Base-by-base conservation (phyloP, 2,113 vertebrate genomes). In the Eptesicus fuscus region DNA sequence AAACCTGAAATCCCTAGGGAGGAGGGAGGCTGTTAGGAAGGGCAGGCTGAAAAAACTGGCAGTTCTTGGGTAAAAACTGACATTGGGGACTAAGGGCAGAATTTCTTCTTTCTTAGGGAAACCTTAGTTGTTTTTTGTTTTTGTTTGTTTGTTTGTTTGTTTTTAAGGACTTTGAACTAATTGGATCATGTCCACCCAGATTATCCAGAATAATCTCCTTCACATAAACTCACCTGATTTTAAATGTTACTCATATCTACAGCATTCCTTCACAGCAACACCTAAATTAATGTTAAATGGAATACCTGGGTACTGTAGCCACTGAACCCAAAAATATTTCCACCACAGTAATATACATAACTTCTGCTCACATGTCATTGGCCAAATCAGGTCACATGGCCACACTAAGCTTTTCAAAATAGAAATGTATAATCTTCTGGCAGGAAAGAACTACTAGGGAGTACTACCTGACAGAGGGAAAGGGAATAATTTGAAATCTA, bases 401-500 rank as follows among this genome's bases (percentile, higher is more conserved):
- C 61, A 25, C 35, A 37, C 23, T 16, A 67, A 78, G 5, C 7
- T 9, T 40, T 65, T 49, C 25, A 16, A n/a, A n/a, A 61, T 3
- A n/a, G 2, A 5, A 18, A 14, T 22, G 5, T n/a, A 12, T 42
- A 23, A 79, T 23, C 12, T 63, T 63, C 23, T 23, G 42, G 61
- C 3, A n/a, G 63, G 13, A 40, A 28, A 49, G 28, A 44, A 4
- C 28, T 78, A 44, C 7, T 42, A 69, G 78, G 91, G 51, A 42
- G 28, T 32, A 63, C 5, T 49, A 83, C 59, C 85, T 87, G 61
- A 25, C 16, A 47, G 1, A 56, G 35, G 4, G 59, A 79, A 18
- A 92, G 78, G 97, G 63, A 11, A n/a, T 96, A 96, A 84, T 94
- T 84, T 83, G 90, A 88, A 84, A 40, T 84, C 70, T 28, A 79